Evolutionary conservation across 1,140 invertebrate species (phyloP).

Genomic region (Planococcus citri): DNA sequence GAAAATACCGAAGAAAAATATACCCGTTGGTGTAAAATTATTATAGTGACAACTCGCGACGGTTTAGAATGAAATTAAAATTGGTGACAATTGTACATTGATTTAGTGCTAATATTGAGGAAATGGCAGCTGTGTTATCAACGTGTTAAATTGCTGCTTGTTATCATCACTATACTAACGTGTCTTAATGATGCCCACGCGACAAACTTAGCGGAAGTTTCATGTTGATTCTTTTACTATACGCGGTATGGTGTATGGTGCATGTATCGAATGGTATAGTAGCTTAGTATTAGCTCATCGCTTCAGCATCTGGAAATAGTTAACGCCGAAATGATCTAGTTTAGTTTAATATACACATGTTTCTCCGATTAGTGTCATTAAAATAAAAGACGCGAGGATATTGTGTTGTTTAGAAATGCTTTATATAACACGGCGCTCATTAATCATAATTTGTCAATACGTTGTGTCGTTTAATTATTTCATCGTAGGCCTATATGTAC

Average conservation of each 20-base stretch:
- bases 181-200: neutral
- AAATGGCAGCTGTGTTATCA: constrained; percentile 6
- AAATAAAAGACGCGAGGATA: neutral
- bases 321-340: neutral
- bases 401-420: neutral
- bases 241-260: neutral
- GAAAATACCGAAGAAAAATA: no score
- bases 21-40: no score
- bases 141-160: constrained; percentile 6
- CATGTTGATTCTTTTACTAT: neutral
- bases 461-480: no score
- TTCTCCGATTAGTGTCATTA: neutral
- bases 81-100: neutral
- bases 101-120: neutral
- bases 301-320: neutral
- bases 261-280: no score
- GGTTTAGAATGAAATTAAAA: neutral
- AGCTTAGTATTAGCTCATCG: no score
- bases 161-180: neutral
- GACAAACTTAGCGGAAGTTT: constrained; percentile 2
- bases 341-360: neutral
- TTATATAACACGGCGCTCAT: neutral
- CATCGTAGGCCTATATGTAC: no score
- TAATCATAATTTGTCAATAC: constrained; percentile 2
- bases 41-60: no score